A percentile compares a stretch with the other conserved stretches of the same genome.
phyloP scores from a whole-genome alignment of 1,140 invertebrate species.

The Drosophila pruinosa region DNA sequence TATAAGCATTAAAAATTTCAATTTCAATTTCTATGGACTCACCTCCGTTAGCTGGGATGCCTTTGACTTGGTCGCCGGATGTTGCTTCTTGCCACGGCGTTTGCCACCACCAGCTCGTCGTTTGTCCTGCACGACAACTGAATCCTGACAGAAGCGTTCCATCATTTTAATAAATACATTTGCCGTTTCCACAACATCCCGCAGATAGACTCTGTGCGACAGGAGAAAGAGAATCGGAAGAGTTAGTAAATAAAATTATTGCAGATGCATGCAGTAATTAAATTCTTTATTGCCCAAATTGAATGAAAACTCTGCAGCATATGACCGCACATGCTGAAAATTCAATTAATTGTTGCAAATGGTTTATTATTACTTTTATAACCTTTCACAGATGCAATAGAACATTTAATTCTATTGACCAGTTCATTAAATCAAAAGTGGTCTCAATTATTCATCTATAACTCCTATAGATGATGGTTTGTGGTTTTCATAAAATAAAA shows the following conservation, averaged over 20 bases:
- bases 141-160: slow-evolving; percentile 89
- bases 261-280: slow-evolving; percentile 52
- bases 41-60: slow-evolving; percentile 61
- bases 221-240: slow-evolving; percentile 39
- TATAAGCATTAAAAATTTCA: slow-evolving; percentile 66
- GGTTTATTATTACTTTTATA: slow-evolving; percentile 48
- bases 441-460: slow-evolving; percentile 2
- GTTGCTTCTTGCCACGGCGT: slow-evolving; percentile 47
- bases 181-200: slow-evolving; percentile 93
- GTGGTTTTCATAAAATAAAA: background rate
- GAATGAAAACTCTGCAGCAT: slow-evolving; percentile 44
- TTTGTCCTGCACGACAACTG: slow-evolving; percentile 90
- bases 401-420: slow-evolving; percentile 29
- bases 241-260: slow-evolving; percentile 62
- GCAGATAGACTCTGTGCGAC: slow-evolving; percentile 88
- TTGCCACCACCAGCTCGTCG: slow-evolving; percentile 44
- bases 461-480: background rate
- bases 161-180: slow-evolving; percentile 97
- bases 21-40: slow-evolving; percentile 36
- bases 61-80: slow-evolving; percentile 48
- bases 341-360: slow-evolving; percentile 67
- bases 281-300: slow-evolving; percentile 63
- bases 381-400: background rate
- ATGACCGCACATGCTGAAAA: slow-evolving; percentile 52
- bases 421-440: slow-evolving; percentile 9